Base-by-base conservation (phyloP, 2,888 invertebrate species). In the Drosophila yooni region DNA sequence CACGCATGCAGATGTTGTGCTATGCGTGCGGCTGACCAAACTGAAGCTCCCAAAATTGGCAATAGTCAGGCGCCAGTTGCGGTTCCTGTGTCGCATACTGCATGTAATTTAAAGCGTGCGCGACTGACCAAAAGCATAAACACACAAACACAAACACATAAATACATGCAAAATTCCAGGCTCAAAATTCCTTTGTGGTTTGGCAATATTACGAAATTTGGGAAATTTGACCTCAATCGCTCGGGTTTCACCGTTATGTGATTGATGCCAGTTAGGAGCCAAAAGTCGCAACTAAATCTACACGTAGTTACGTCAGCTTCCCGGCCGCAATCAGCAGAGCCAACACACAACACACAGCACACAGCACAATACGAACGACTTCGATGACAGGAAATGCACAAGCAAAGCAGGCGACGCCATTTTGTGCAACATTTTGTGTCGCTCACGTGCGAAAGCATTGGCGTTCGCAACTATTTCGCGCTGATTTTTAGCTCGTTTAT, bases 401-500 rank as follows among this genome's bases (percentile, higher is more conserved):
- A 72, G 72, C 70, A 80, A 68, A 66, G 78, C 69, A 78, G 63
- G 67, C 78, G 69, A 78, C 73, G 78, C 81, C 78, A 78, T 80
- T 77, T 80, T 77, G 77, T 76, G 70, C 58, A 76, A 85, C 70
- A 82, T 72, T 56, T 15, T 82, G 70, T 67, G 71, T 50, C 59
- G 58, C 74, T 66, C 74, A 82, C 80, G 81, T 74, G 76, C 69
- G 33, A 61, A 57, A 34, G 64, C 54, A 34, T 52, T 50, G 50
- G 54, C 51, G 58, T 70, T 76, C 33, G 66, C 58, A 77, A 70
- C 76, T 68, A 77, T 82, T 88, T 86, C 78, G 82, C 68, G 86
- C 82, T 88, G 88, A 85, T 88, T 85, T 88, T 74, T 74, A 77
- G 83, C 88, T 85, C 83, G 86, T 85, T 88, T 81, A 74, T 70